Conservation (phyloP, 2,797 vertebrate genomes). For the Aselliscus stoliczkanus region DNA sequence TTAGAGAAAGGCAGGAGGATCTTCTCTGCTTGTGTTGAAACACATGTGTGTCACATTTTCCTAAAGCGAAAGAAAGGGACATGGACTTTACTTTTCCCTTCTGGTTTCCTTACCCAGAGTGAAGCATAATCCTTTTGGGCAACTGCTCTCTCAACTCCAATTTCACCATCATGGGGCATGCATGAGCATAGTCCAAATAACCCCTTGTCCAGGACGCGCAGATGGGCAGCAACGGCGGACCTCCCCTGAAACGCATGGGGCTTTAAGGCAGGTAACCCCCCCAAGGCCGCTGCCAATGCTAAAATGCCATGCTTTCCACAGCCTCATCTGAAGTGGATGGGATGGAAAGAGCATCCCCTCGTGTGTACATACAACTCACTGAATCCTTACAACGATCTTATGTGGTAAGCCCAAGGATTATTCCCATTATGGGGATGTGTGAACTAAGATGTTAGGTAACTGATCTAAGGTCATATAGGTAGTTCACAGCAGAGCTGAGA, state of each 20-base stretch:
- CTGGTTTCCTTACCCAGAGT: not conserved
- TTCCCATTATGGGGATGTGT: not conserved
- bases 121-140: not conserved
- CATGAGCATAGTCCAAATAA: not conserved
- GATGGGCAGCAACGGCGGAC: not conserved
- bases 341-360: not conserved
- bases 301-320: not conserved
- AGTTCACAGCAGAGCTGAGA: not conserved
- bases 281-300: rapidly evolving
- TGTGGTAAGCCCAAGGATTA: not conserved
- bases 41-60: not conserved
- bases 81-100: not conserved
- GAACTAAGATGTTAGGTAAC: not conserved
- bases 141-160: not conserved
- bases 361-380: not conserved
- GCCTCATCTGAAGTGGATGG: not conserved
- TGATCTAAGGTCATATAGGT: not conserved
- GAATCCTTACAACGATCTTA: not conserved
- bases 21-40: not conserved
- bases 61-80: not conserved
- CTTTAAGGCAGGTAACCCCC: not conserved
- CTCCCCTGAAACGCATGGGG: not conserved
- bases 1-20: not conserved
- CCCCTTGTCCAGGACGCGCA: not conserved
- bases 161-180: not conserved